Conservation (phyloP, 2,797 vertebrate genomes). For the Heterohyrax brucei region DNA sequence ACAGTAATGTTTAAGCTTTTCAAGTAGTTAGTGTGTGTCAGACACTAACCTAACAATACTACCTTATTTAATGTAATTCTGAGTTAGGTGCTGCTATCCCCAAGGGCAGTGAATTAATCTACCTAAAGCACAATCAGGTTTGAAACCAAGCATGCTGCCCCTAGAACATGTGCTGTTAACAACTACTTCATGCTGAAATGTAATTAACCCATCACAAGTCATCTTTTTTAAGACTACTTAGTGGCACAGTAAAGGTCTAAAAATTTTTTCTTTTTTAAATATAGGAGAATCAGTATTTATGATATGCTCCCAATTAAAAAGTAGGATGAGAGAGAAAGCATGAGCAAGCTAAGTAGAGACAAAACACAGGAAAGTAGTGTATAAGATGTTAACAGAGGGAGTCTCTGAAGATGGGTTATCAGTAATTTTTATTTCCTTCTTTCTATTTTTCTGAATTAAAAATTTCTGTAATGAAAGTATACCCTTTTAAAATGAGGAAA, state of each 20-base stretch:
- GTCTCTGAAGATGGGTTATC: not conserved
- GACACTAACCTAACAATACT: not conserved
- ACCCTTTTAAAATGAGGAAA: not conserved
- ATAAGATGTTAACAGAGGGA: not conserved
- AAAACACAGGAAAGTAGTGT: not conserved
- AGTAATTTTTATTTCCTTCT: constrained; percentile 28
- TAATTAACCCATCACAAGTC: not conserved
- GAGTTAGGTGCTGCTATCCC: not conserved
- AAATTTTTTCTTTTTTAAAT: not conserved
- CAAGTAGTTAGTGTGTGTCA: not conserved
- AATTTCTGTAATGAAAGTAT: constrained; percentile 17
- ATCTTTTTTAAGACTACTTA: constrained; percentile 51
- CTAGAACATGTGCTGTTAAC: not conserved
- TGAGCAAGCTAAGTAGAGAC: too few species aligned
- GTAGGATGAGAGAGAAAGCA: not conserved
- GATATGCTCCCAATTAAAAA: constrained; percentile 35
- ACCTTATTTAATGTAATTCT: not conserved
- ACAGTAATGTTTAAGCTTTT: not conserved
- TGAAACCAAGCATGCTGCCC: not conserved
- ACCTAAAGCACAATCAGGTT: not conserved
- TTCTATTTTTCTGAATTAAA: constrained; percentile 10
- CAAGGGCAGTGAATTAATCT: not conserved
- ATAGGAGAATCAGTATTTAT: not conserved
- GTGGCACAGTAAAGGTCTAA: not conserved
- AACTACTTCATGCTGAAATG: not conserved